These are phyloP conservation scores for Andrena flavipes DNA, from an alignment of 2,888 invertebrate genomes.

Conservation along the genomic window DNA sequence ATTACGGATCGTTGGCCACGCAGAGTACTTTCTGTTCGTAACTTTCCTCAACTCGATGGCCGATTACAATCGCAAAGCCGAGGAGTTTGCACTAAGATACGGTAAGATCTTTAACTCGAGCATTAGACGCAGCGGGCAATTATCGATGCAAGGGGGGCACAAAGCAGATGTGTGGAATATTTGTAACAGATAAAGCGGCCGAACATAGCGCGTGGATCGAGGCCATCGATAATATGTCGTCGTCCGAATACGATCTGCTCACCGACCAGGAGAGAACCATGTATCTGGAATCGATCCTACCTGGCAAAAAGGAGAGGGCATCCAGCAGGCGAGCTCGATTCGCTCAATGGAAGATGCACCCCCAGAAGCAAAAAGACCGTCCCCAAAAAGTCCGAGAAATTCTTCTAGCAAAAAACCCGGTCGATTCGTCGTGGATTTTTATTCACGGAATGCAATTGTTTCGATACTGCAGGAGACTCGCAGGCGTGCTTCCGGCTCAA, in stretches of 20 bases:
- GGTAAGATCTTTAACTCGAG: slow-evolving; percentile 24
- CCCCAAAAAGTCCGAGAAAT: background rate
- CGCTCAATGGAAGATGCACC: slow-evolving; percentile 51
- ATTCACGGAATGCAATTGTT: background rate
- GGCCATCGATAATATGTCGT: slow-evolving; percentile 74
- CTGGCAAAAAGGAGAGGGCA: slow-evolving; percentile 64
- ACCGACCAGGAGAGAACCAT: slow-evolving; percentile 70
- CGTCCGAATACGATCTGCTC: slow-evolving; percentile 72
- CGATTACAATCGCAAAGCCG: slow-evolving; percentile 56
- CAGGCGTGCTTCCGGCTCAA: background rate
- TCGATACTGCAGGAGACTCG: slow-evolving; percentile 2
- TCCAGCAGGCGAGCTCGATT: slow-evolving; percentile 59
- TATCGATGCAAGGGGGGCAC: background rate
- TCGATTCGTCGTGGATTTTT: background rate
- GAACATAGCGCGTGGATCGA: slow-evolving; percentile 45
- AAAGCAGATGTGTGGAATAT: slow-evolving; percentile 23
- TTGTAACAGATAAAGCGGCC: slow-evolving; percentile 37
- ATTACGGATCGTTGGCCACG: slow-evolving; percentile 72
- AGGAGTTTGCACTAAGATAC: slow-evolving; percentile 42
- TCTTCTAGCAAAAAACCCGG: background rate
- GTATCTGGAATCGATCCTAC: slow-evolving; percentile 67
- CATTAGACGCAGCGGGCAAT: background rate
- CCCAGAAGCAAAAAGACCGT: slow-evolving; percentile 41
- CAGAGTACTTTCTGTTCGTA: slow-evolving; percentile 73
- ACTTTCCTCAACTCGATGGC: slow-evolving; percentile 75